Conservation (phyloP, 2,888 invertebrate species). For the Brachynemurus nebulosus region DNA sequence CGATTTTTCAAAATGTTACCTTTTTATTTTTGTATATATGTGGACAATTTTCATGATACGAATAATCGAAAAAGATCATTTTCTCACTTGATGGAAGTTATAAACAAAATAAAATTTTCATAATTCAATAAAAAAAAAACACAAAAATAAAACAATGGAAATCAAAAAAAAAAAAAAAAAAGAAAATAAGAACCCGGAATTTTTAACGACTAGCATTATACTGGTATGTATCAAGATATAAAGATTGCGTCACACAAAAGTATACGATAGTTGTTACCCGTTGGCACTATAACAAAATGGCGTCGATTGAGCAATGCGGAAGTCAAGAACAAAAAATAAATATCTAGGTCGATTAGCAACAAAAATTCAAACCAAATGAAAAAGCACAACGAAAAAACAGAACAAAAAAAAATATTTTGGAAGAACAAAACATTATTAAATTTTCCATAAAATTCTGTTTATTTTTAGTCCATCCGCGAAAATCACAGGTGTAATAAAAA, state of each 20-base stretch:
- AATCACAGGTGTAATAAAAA: no score
- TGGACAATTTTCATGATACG: no score
- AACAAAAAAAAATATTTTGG: not conserved
- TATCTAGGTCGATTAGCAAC: slow-evolving; percentile 1
- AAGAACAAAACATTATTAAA: not conserved
- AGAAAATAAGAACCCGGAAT: no score
- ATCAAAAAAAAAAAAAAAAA: not conserved
- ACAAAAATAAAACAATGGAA: not conserved
- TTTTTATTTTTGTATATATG: no score
- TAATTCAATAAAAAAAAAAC: not conserved
- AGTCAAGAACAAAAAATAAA: slow-evolving; percentile 8
- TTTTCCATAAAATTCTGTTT: not conserved
- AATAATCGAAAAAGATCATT: no score
- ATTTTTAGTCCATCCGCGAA: not conserved
- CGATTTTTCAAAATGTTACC: no score
- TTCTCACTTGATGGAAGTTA: no score
- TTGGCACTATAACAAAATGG: slow-evolving; percentile 11
- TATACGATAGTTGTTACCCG: slow-evolving; percentile 4
- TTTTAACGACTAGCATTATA: not conserved
- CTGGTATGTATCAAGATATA: not conserved
- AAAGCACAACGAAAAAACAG: not conserved
- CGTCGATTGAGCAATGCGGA: slow-evolving; percentile 11
- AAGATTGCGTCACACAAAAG: slow-evolving; percentile 5
- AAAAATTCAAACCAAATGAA: not conserved
- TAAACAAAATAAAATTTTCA: no score